Evolutionary conservation across 2,888 invertebrate species (phyloP).

Genomic region (Neria commutata): DNA sequence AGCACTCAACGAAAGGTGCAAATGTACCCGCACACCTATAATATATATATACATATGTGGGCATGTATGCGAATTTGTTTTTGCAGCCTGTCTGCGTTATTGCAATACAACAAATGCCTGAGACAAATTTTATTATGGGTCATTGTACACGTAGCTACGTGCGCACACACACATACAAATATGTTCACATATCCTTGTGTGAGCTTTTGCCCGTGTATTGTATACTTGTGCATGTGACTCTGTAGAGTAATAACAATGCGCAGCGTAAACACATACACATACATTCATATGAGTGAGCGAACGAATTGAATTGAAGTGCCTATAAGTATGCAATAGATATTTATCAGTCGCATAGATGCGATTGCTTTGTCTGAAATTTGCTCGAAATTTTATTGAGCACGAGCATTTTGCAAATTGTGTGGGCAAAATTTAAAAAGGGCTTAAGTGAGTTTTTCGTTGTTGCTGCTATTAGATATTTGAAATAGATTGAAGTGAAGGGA

Average conservation of each 20-base stretch:
- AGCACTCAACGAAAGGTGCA: conserved; percentile 40
- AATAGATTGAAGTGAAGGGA: background rate
- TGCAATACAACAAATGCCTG: conserved; percentile 1
- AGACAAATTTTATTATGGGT: conserved; percentile 45
- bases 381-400: conserved; percentile 33
- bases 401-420: conserved; percentile 31
- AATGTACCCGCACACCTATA: conserved; percentile 15
- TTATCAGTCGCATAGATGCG: conserved; percentile 38
- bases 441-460: background rate
- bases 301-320: conserved; percentile 46
- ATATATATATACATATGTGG: no score
- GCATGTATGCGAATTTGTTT: background rate
- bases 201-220: no score
- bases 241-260: conserved; percentile 1
- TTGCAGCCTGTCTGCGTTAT: background rate
- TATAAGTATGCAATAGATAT: conserved; percentile 48
- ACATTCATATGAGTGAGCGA: conserved; percentile 31
- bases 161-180: conserved; percentile 5
- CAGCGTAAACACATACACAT: background rate
- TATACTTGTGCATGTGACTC: no score
- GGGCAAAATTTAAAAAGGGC: background rate
- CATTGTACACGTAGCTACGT: conserved; percentile 33
- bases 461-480: background rate
- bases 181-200: background rate
- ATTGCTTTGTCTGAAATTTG: conserved; percentile 31